These are phyloP conservation scores for Netelia virgata DNA, from an alignment of 2,888 invertebrate genomes.

Conservation along the genomic window DNA sequence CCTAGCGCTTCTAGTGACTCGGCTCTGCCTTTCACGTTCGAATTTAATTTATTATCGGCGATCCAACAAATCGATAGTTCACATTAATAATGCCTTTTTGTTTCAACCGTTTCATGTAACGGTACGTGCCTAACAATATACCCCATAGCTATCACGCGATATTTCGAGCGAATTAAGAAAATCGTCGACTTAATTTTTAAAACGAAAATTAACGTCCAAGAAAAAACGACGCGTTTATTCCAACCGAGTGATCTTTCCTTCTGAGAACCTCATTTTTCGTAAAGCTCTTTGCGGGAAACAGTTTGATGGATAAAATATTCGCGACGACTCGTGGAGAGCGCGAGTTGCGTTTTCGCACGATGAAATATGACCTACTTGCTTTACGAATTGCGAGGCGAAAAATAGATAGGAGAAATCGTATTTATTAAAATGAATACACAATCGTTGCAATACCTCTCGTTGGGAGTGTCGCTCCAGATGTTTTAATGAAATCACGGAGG, in stretches of 20 bases:
- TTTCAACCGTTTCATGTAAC: too few species aligned
- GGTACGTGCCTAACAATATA: neutral
- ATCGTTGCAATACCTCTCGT: slow-evolving; percentile 4
- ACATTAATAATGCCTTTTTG: slow-evolving; percentile 23
- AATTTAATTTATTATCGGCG: slow-evolving; percentile 57
- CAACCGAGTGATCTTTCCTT: too few species aligned
- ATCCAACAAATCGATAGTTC: slow-evolving; percentile 37
- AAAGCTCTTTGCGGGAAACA: too few species aligned
- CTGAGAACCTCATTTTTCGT: too few species aligned
- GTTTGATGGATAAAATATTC: too few species aligned
- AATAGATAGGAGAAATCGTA: slow-evolving; percentile 9
- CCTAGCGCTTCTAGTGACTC: slow-evolving; percentile 40
- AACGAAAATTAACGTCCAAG: too few species aligned
- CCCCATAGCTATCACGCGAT: neutral
- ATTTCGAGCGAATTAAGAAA: neutral
- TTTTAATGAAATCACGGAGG: slow-evolving; percentile 49
- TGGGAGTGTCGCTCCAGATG: slow-evolving; percentile 13
- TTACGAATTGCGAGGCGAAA: slow-evolving; percentile 5
- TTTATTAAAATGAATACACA: slow-evolving; percentile 30
- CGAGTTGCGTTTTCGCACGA: neutral
- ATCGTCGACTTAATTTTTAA: too few species aligned
- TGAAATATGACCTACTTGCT: neutral
- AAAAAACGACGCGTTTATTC: too few species aligned
- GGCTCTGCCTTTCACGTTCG: slow-evolving; percentile 38
- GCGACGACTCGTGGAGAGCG: neutral